Conservation (phyloP, 2,888 invertebrate genomes). For the Drosophila anomalipes region DNA sequence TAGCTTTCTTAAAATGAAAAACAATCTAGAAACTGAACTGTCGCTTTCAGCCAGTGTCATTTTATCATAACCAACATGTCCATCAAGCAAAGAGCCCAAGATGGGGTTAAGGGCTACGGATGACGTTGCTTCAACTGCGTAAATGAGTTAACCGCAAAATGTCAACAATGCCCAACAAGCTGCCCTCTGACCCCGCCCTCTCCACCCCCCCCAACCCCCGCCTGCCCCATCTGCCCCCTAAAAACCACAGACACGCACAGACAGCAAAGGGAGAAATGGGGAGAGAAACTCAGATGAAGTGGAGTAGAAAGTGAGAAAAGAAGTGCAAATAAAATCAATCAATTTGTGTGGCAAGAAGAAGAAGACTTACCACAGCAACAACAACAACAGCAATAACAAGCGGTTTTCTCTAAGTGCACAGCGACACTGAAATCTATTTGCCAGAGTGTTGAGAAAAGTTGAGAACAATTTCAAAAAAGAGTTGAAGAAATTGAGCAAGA, state of each 20-base stretch:
- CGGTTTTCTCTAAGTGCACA: constrained; percentile 60
- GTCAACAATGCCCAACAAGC: constrained; percentile 62
- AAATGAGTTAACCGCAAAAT: constrained; percentile 78
- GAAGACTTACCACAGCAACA: constrained; percentile 27
- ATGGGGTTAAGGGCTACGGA: constrained; percentile 35
- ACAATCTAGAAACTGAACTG: constrained; percentile 11
- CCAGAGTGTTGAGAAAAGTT: constrained; percentile 75
- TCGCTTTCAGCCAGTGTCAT: constrained; percentile 47
- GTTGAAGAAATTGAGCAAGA: constrained; percentile 12
- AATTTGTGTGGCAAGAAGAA: constrained; percentile 64
- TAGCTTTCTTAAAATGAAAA: background rate
- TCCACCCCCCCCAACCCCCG: background rate
- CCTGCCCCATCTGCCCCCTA: constrained; percentile 8
- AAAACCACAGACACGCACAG: constrained; percentile 58
- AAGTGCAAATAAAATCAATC: constrained; percentile 81
- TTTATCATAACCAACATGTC: constrained; percentile 43
- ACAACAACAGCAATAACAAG: constrained; percentile 2
- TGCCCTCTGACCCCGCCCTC: background rate
- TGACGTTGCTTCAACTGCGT: constrained; percentile 50
- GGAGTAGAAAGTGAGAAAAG: constrained; percentile 19
- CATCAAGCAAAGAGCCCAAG: constrained; percentile 24
- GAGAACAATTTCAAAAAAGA: constrained; percentile 52
- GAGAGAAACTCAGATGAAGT: background rate
- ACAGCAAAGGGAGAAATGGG: constrained; percentile 9
- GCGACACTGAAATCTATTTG: constrained; percentile 78